Evolutionary conservation across 53 echinoderm and acorn worm genomes (phyloP).

Genomic region (Luidia sarsii): DNA sequence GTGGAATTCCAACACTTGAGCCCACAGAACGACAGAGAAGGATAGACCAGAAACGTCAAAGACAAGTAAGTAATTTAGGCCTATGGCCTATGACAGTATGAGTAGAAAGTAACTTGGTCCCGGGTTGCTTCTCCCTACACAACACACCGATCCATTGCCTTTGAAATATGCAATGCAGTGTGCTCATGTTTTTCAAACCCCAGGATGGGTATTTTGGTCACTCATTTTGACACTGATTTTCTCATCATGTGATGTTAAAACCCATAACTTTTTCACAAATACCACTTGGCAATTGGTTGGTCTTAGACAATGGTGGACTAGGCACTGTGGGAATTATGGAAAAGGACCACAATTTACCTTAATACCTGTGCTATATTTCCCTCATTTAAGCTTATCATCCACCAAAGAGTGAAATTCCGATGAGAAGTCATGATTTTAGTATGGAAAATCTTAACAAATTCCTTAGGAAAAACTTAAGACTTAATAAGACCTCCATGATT

Average conservation of each 20-base stretch:
- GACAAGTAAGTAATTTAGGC: not conserved
- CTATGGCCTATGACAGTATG: not conserved
- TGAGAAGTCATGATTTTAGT: no score
- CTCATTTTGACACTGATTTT: no score
- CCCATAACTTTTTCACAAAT: not conserved
- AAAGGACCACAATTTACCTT: not conserved
- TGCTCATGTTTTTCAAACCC: not conserved
- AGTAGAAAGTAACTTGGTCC: not conserved
- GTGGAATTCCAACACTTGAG: not conserved
- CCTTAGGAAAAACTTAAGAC: not conserved
- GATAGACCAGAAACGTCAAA: slow-evolving; percentile 2
- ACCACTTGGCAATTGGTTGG: not conserved
- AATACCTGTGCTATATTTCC: not conserved
- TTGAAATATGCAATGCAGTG: not conserved
- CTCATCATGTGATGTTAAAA: not conserved
- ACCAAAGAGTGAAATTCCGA: no score
- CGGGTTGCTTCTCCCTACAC: not conserved
- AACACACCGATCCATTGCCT: not conserved
- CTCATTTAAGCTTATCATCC: no score
- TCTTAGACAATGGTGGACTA: not conserved
- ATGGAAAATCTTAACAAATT: not conserved
- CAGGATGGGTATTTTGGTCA: no score
- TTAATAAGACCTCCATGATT: not conserved
- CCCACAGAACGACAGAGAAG: slow-evolving; percentile 9
- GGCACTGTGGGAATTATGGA: not conserved